phyloP scores from a whole-genome alignment of 2,113 vertebrate genomes.

The Lasiurus borealis region DNA sequence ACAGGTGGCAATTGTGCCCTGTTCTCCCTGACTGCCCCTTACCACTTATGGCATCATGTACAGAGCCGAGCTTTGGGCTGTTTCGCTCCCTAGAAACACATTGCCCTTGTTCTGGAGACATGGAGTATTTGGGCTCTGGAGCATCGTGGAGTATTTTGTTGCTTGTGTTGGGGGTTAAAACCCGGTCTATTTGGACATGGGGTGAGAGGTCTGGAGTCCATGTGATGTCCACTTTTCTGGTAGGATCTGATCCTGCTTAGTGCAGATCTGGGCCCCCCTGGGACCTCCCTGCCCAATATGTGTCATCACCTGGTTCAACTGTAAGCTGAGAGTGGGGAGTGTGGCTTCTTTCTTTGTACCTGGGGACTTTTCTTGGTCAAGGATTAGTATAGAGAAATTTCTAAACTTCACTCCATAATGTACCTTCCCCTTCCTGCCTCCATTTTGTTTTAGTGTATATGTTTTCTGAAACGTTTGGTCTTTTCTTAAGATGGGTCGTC shows the following conservation, averaged over 20 bases:
- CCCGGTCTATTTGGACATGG: background rate
- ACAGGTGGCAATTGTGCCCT: background rate
- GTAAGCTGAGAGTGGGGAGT: background rate
- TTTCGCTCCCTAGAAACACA: background rate
- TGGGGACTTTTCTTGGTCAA: constrained; percentile 17
- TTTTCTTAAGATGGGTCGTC: constrained; percentile 16
- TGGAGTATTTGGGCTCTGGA: background rate
- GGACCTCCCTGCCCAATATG: background rate
- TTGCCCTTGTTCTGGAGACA: background rate
- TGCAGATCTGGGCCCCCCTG: background rate
- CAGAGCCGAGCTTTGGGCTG: background rate
- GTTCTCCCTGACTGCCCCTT: background rate
- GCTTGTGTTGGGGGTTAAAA: background rate
- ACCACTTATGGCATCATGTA: background rate
- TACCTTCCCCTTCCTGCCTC: background rate
- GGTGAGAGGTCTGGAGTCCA: background rate
- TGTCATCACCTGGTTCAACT: background rate
- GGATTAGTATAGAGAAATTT: constrained; percentile 36
- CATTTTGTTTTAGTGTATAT: background rate
- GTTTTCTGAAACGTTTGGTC: constrained; percentile 46
- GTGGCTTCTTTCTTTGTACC: background rate
- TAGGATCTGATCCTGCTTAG: background rate
- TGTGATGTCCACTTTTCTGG: background rate
- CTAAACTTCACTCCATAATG: background rate
- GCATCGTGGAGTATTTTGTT: background rate